These are phyloP conservation scores for Nezara viridula DNA, from an alignment of 2,888 invertebrate species.

Conservation along the genomic window DNA sequence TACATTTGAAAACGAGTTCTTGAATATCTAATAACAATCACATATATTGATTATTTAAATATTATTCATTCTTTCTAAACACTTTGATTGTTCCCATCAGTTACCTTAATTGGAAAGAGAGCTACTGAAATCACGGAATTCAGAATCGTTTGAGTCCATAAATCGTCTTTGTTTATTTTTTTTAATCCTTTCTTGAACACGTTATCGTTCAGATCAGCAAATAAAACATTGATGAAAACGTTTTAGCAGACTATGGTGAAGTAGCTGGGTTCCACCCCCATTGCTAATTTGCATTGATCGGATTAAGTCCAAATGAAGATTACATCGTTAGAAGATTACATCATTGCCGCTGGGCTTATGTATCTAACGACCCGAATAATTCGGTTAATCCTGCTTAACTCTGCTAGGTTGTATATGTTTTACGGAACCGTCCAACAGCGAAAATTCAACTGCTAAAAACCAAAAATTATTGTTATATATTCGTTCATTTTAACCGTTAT, in stretches of 20 bases:
- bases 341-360: conserved; percentile 22
- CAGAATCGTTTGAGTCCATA: too few relatives aligned
- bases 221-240: background rate
- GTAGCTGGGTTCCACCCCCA: background rate
- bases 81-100: background rate
- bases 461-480: too few relatives aligned
- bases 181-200: background rate
- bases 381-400: background rate
- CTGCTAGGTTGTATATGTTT: background rate
- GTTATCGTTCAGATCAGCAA: background rate
- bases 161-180: too few relatives aligned
- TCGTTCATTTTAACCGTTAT: too few relatives aligned
- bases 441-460: too few relatives aligned
- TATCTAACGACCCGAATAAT: background rate
- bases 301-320: conserved; percentile 29
- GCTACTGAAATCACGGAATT: too few relatives aligned
- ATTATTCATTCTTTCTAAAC: background rate
- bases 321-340: conserved; percentile 14
- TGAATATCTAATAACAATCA: too few relatives aligned
- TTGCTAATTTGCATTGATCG: conserved; percentile 36
- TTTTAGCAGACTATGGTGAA: background rate
- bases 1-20: too few relatives aligned
- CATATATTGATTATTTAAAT: too few relatives aligned
- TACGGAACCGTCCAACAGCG: background rate
- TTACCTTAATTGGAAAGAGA: too few relatives aligned